Evolutionary conservation across 1,140 invertebrate genomes (phyloP).

Genomic region (Tetramorium alpestre): DNA sequence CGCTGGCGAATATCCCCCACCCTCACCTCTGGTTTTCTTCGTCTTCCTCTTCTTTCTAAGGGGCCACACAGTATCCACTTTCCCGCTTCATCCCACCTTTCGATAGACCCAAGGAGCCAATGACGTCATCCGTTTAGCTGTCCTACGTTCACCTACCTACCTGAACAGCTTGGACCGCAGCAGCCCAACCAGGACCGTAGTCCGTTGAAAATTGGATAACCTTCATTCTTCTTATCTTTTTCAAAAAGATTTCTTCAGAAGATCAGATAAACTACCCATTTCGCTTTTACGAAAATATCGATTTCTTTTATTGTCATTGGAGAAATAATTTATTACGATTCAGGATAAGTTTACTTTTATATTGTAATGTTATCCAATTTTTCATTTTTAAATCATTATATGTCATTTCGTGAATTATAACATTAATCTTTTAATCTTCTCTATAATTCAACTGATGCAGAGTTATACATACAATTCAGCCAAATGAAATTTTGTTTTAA

Average conservation of each 20-base stretch:
- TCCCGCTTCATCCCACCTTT: slow-evolving; percentile 60
- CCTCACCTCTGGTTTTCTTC: slow-evolving; percentile 62
- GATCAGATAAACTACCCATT: not conserved
- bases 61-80: slow-evolving; percentile 43
- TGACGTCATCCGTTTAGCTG: slow-evolving; percentile 81
- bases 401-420: no score
- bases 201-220: not conserved
- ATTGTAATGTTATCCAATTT: not conserved
- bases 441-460: not conserved
- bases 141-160: slow-evolving; percentile 80
- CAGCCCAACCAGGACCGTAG: slow-evolving; percentile 62
- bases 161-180: slow-evolving; percentile 61
- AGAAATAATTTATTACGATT: not conserved
- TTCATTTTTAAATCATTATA: no score
- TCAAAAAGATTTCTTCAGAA: not conserved
- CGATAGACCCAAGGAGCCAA: slow-evolving; percentile 79
- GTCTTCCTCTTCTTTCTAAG: slow-evolving; percentile 72
- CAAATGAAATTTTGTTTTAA: not conserved
- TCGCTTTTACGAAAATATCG: not conserved
- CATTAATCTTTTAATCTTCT: not conserved
- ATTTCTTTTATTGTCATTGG: not conserved
- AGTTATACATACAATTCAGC: not conserved
- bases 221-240: no score
- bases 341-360: not conserved
- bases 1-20: slow-evolving; percentile 81